Percentiles rank a stretch among this genome's conserved stretches.
Evolutionary conservation across 2,888 invertebrate genomes (phyloP).

Genomic region (Lithophane semibrunnea): DNA sequence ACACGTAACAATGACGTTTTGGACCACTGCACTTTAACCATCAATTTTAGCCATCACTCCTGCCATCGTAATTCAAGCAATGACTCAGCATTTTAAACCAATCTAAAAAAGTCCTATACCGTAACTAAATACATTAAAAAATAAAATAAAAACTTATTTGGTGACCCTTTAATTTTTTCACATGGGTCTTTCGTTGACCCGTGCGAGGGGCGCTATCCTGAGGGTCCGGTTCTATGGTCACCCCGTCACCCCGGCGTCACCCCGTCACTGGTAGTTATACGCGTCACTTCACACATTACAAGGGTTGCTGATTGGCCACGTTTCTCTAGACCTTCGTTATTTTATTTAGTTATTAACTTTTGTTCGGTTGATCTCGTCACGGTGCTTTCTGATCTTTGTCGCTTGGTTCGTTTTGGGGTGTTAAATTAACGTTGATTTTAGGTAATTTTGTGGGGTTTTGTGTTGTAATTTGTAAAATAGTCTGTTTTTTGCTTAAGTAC

Average conservation of each 20-base stretch:
- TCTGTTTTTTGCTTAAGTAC: neutral
- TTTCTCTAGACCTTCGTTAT: conserved; percentile 62
- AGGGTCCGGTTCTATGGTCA: conserved; percentile 59
- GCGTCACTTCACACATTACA: conserved; percentile 73
- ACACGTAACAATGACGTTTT: neutral
- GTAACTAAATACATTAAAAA: conserved; percentile 57
- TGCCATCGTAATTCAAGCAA: conserved; percentile 29
- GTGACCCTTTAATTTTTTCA: conserved; percentile 62
- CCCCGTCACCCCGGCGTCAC: conserved; percentile 66
- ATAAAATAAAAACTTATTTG: conserved; percentile 43
- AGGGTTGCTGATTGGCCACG: conserved; percentile 69
- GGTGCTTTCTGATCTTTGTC: conserved; percentile 50
- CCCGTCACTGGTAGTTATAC: conserved; percentile 67
- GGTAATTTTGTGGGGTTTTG: conserved; percentile 28
- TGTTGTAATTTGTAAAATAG: neutral
- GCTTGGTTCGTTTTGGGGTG: conserved; percentile 37
- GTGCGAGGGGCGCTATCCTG: conserved; percentile 61
- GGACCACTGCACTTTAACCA: conserved; percentile 14
- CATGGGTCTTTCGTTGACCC: conserved; percentile 60
- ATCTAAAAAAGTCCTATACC: conserved; percentile 36
- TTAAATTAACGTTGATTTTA: conserved; percentile 32
- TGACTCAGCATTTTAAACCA: conserved; percentile 40
- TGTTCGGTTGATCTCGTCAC: conserved; percentile 50
- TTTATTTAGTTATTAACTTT: conserved; percentile 67
- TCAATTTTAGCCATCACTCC: neutral